Evolutionary conservation across 1,140 invertebrate species (phyloP), one percentile per base, ranked within the genome.

Genomic region (Tyrophagus putrescentiae): DNA sequence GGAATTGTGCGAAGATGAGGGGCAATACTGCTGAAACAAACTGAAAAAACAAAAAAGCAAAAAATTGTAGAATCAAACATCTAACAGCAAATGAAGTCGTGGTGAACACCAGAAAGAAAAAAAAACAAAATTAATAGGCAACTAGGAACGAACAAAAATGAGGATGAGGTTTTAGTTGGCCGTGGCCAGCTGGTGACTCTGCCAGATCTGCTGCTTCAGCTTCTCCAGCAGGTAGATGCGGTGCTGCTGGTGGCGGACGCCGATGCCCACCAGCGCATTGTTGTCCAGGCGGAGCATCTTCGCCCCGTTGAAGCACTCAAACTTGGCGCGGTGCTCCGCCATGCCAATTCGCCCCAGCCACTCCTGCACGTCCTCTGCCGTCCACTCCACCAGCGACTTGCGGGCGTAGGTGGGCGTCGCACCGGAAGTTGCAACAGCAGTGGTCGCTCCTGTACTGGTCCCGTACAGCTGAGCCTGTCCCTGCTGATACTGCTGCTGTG

Each of bases 161-260:
- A n/a, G n/a, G n/a, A n/a, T n/a, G n/a, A n/a, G n/a, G n/a, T n/a
- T n/a, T n/a, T n/a, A n/a, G n/a, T n/a, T n/a, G n/a, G n/a, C n/a
- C n/a, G n/a, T n/a, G n/a, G n/a, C n/a, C n/a, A n/a, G 50, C 23
- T 59, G 57, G 50, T 59, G 57, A 29, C 50, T 59, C 13, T 44
- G 36, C 32, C 31, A 41, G 2, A 58, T 58, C 25, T 60, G 59
- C 42, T 63, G 62, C 28, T 63, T 63, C 7, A 63, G 29, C 36
- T 63, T 63, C 41, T 63, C 62, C 18, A 60, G 36, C 54, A 79
- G 78, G 56, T 72, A 75, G 63, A 77, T 70, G 32, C 78, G 69
- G 67, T 79, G 77, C 13, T 75, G 75, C 53, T 78, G 70, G 61
- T 75, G 72, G 45, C 76, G 76, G 16, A 79, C 74, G 9, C 78